Evolutionary conservation across 37 sponge, comb jelly and placozoan species (phyloP).

Genomic region (Aphrocallistes beatrix): DNA sequence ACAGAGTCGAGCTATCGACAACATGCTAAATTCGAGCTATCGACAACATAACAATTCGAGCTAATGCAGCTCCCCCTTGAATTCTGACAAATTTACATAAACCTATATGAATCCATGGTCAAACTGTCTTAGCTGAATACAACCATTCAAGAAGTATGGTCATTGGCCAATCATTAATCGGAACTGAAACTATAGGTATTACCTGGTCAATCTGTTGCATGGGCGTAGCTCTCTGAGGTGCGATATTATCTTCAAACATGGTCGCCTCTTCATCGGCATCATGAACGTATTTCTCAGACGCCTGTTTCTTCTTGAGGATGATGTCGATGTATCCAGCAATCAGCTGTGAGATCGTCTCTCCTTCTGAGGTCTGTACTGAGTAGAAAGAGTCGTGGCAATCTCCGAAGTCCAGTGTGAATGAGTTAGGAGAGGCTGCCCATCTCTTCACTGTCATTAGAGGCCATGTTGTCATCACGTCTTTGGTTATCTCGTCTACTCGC

Average conservation of each 20-base stretch:
- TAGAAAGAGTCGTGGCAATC: conserved; percentile 93
- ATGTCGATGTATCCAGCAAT: conserved; percentile 97
- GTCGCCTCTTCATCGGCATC: conserved; percentile 61
- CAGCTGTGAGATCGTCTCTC: conserved; percentile 95
- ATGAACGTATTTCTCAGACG: conserved; percentile 37
- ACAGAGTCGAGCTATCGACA: too few species aligned
- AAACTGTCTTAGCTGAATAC: too few species aligned
- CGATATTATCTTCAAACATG: conserved; percentile 50
- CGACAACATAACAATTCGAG: too few species aligned
- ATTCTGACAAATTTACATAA: too few species aligned
- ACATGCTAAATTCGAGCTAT: too few species aligned
- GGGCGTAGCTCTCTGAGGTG: background rate
- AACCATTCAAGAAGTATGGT: too few species aligned
- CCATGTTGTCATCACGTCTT: conserved; percentile 97
- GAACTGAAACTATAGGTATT: too few species aligned
- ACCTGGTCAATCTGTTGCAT: background rate
- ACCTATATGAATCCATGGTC: too few species aligned
- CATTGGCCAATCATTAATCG: too few species aligned
- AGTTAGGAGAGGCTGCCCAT: conserved; percentile 97
- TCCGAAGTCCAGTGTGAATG: conserved; percentile 95
- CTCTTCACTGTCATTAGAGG: conserved; percentile 89
- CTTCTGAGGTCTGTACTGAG: conserved; percentile 93
- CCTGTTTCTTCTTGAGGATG: conserved; percentile 80
- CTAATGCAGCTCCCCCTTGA: too few species aligned
- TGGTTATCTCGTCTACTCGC: conserved; percentile 89